Base-by-base conservation (phyloP, 1,140 invertebrate genomes). In the Ceratitis capitata region DNA sequence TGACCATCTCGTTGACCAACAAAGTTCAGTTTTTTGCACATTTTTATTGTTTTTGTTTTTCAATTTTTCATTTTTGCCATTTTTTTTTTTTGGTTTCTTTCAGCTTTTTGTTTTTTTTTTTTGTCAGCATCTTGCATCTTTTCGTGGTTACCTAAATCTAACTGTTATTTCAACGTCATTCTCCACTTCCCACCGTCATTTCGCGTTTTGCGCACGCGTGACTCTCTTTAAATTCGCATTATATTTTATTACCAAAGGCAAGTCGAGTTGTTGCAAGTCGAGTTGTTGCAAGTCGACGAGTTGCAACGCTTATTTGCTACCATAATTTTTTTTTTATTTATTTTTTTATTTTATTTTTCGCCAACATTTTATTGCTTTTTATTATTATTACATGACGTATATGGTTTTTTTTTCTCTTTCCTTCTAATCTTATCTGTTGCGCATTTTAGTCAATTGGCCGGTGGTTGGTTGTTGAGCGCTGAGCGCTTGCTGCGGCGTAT, bases 1-100 rank as follows among this genome's bases (percentile, higher is more conserved):
- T 56, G 47, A 83, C 51, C 82, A 83, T 83, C 82, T 83, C 69
- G 69, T 78, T 78, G 69, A 45, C 69, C 69, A 78, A 78, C 26
- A n/a, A n/a, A n/a, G n/a, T n/a, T n/a, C n/a, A n/a, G 69, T 39
- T 39, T 16, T 78, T 78, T 78, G 69, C 69, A n/a, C 39, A 78
- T 78, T 78, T 26, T 4, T 0, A n/a, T 53, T 56, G 51, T 23
- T 23, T 10, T 12, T 78, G 35, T 23, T 45, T 26, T 61, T 56
- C 53, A 16, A 7, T 64, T 32, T 29, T 32, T 29, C 16, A 23
- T n/a, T 39, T 39, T 69, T 69, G 26, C 29, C 35, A 10, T 35
- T 69, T 5, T 16, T n/a, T 69, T 12, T 32, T 61, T 12, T 14
- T 26, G 29, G 32, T 32, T 26, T 14, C 39, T 26, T 45, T n/a